These are phyloP conservation scores for Acestrorhynchus altus DNA, from an alignment of 2,797 vertebrate species.

Conservation along the genomic window DNA sequence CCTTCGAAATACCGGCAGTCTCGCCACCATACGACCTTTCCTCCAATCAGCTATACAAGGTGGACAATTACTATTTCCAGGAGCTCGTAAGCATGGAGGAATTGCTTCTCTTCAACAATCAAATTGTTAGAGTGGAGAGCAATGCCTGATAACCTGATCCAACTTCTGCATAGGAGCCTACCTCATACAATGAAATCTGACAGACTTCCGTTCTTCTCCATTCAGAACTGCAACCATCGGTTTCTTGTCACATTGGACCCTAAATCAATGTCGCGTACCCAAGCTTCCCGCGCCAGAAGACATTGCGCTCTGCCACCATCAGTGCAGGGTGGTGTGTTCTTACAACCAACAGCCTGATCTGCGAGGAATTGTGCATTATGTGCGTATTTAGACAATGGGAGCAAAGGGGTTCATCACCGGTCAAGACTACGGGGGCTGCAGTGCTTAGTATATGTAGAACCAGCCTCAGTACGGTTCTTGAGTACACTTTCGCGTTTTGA, in stretches of 20 bases:
- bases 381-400: constrained; percentile 85
- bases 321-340: constrained; percentile 86
- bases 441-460: constrained; percentile 81
- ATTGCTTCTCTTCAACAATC: constrained; percentile 91
- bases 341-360: constrained; percentile 92
- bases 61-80: constrained; percentile 83
- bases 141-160: constrained; percentile 77
- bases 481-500: constrained; percentile 80
- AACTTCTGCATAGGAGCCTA: constrained; percentile 84
- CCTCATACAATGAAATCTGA: constrained; percentile 88
- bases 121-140: constrained; percentile 79
- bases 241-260: constrained; percentile 86
- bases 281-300: constrained; percentile 80
- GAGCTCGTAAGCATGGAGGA: constrained; percentile 82
- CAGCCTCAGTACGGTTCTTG: constrained; percentile 82
- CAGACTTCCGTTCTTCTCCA: constrained; percentile 85
- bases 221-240: constrained; percentile 79
- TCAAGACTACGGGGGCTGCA: constrained; percentile 85
- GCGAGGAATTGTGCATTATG: constrained; percentile 88
- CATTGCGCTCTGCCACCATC: constrained; percentile 77
- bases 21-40: constrained; percentile 91
- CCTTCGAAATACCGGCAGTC: constrained; percentile 82
- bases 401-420: constrained; percentile 77
- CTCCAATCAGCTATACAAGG: constrained; percentile 80
- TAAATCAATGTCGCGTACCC: constrained; percentile 87